Conservation (phyloP, 2,797 vertebrate species). For the Sitta carolinensis region DNA sequence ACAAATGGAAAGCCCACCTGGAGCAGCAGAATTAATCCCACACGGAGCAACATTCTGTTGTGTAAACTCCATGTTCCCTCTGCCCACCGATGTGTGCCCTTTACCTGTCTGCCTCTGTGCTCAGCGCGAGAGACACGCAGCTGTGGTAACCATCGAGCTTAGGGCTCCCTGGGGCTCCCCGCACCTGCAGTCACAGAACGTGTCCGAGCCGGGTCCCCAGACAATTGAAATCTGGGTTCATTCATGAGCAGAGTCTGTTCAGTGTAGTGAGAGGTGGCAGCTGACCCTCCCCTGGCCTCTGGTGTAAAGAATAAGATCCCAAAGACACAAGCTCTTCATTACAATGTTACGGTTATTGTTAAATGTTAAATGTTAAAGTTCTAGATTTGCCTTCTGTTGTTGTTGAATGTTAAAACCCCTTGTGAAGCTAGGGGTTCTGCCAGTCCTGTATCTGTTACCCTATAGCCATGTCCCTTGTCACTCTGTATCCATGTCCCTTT, state of each 20-base stretch:
- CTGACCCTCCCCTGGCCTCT: too few species aligned
- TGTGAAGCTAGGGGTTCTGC: too few species aligned
- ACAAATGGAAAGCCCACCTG: slow-evolving; percentile 8
- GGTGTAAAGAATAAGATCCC: too few species aligned
- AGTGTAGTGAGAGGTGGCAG: rapidly evolving
- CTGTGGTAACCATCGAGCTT: not conserved
- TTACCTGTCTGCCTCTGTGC: not conserved
- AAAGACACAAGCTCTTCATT: too few species aligned
- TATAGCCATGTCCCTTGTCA: too few species aligned
- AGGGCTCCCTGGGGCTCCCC: not conserved
- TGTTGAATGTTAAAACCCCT: too few species aligned
- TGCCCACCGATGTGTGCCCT: not conserved
- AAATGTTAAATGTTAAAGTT: too few species aligned
- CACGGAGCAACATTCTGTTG: not conserved
- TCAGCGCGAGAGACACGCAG: not conserved
- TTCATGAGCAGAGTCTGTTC: not conserved
- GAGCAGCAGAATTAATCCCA: not conserved
- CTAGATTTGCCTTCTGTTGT: too few species aligned
- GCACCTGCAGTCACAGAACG: not conserved
- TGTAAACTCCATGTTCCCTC: not conserved
- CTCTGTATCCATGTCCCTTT: too few species aligned
- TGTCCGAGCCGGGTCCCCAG: not conserved
- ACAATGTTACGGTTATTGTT: too few species aligned
- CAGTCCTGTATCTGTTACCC: too few species aligned
- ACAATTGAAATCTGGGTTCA: not conserved